These are phyloP conservation scores for Psilopogon haemacephalus DNA, from an alignment of 2,113 vertebrate species.

Conservation along the genomic window DNA sequence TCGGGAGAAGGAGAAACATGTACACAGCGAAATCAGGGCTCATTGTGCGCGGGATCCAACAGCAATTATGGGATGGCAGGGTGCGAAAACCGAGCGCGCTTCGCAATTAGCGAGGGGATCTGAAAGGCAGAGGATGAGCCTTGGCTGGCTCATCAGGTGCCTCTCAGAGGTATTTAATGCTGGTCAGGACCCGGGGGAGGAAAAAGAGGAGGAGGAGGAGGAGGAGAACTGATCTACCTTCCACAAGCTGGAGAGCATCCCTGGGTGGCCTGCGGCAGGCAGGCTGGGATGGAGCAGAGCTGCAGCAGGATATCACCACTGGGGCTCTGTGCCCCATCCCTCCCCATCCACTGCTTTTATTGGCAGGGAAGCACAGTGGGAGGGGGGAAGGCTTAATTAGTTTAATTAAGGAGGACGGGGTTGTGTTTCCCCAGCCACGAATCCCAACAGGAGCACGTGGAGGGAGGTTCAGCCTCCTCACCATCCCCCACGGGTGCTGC, in stretches of 20 bases:
- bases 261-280: accelerated
- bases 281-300: background rate
- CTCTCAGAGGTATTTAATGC: background rate
- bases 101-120: constrained; percentile 24
- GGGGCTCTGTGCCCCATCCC: accelerated
- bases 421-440: background rate
- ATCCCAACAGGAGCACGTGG: background rate
- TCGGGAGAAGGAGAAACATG: constrained; percentile 44
- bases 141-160: background rate
- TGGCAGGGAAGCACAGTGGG: background rate
- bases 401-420: background rate
- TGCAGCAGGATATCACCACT: accelerated
- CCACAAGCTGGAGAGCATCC: accelerated
- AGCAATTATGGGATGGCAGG: constrained; percentile 43
- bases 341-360: background rate
- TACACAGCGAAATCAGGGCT: constrained; percentile 52
- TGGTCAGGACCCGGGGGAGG: background rate
- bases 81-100: constrained; percentile 37
- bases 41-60: constrained; percentile 41
- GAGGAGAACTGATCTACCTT: background rate
- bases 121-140: background rate
- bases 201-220: background rate
- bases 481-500: background rate
- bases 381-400: background rate
- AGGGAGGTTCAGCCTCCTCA: background rate